These are phyloP conservation scores for Trematomus bernacchii DNA, from an alignment of 2,797 vertebrate species.

Conservation along the genomic window DNA sequence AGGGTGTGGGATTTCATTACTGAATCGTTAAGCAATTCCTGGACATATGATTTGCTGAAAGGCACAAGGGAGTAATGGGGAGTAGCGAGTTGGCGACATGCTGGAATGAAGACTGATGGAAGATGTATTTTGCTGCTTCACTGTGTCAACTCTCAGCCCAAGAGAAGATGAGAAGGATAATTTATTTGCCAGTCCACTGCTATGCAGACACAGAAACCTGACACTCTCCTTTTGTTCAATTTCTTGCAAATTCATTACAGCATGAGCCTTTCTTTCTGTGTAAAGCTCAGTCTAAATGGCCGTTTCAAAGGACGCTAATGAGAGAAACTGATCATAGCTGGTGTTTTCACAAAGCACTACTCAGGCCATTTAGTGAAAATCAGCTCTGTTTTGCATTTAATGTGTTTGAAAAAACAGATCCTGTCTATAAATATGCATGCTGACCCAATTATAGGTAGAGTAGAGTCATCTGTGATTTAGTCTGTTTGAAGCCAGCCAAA, in stretches of 20 bases:
- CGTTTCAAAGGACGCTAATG: conserved; percentile 47
- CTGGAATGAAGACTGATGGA: conserved; percentile 60
- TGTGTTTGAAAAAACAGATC: conserved; percentile 59
- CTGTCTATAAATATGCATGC: conserved; percentile 78
- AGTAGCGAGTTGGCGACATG: conserved; percentile 38
- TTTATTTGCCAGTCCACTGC: conserved; percentile 8
- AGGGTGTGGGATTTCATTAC: conserved; percentile 70
- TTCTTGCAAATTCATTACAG: conserved; percentile 18
- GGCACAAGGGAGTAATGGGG: conserved; percentile 14
- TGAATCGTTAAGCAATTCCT: conserved; percentile 66
- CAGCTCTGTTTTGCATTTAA: conserved; percentile 51
- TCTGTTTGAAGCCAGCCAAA: conserved; percentile 66
- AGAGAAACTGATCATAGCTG: conserved; percentile 55
- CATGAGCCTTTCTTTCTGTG: conserved; percentile 19
- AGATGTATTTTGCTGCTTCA: conserved; percentile 48
- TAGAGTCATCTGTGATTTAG: conserved; percentile 74
- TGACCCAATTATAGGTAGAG: conserved; percentile 81
- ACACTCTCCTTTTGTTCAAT: conserved; percentile 11
- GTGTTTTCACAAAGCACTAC: conserved; percentile 54
- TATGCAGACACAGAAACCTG: not conserved
- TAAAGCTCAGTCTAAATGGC: conserved; percentile 30
- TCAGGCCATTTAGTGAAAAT: conserved; percentile 54
- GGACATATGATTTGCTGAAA: conserved; percentile 45
- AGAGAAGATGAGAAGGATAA: conserved; percentile 40
- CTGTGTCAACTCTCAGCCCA: conserved; percentile 21